Evolutionary conservation across 2,113 vertebrate species (phyloP), one percentile per base, ranked within the genome.

Genomic region (Mesocricetus auratus): DNA sequence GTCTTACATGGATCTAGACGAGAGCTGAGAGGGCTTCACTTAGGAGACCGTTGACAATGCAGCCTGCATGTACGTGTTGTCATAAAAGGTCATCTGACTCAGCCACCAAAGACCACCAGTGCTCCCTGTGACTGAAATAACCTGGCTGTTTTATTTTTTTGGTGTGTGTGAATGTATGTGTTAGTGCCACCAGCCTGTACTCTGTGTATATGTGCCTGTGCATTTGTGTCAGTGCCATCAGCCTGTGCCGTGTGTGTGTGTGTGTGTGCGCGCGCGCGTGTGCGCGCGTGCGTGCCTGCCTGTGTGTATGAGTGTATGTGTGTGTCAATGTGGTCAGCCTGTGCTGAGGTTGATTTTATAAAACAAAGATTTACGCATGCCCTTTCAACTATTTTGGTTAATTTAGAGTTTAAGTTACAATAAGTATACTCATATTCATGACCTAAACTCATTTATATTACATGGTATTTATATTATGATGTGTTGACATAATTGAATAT

Each of bases 61-160:
- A 96, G 0, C 53, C 50, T 82, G 94, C 75, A 24, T 31, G 62
- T 21, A 47, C 24, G 8, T 0, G 16, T 79, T 96, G 81, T 89
- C 74, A 85, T 81, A 50, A 74, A 96, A 92, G 94, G 92, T 97
- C 89, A 0, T 91, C 88, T 97, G 90, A 95, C 88, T 96, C 21
- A 96, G 92, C 89, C 62, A 47, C 56, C 0, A 13, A 91, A 91
- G 86, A 88, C 79, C 90, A 75, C 90, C 26, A 31, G 45, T 64
- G 42, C 93, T 93, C 78, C 69, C 82, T 94, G 71, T 11, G 74
- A 66, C 39, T 11, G 29, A 96, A 96, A 97, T 94, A 91, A 89
- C 36, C 75, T 45, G 0, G 12, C 36, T 36, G 39, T 8, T 73
- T 77, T 75, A 58, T 73, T 73, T 71, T 69, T 69, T 69, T 69